Evolutionary conservation across 2,888 invertebrate genomes (phyloP), one percentile per base, ranked within the genome.

Genomic region (Phortica okadai): DNA sequence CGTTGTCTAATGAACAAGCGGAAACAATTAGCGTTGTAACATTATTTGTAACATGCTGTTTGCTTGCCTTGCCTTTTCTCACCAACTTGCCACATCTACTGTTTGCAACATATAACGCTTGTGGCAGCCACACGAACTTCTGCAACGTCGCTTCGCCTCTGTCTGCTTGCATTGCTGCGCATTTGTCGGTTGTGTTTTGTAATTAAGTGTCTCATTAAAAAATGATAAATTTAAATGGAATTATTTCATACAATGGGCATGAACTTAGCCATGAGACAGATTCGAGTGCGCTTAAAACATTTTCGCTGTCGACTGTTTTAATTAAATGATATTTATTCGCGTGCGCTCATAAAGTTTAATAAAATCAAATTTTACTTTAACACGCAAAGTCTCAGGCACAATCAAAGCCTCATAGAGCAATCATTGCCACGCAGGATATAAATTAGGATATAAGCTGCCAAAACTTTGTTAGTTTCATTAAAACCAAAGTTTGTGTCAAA

Each of bases 121-220:
- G 25, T 62, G 62, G 62, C 62, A 62, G 25, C 21, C 25, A 59
- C 25, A 59, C 59, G 25, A 33, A 33, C 33, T 33, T 33, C 33
- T 33, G 62, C 62, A 16, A 62, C 59, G 16, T 6, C 33, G 2
- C 8, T 16, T 5, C 3, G 59, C 6, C 45, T 16, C 45, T 14
- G 10, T 21, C 21, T 21, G n/a, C 45, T 44, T n/a, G 69, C 25
- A 8, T 14, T 69, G 42, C 45, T 44, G 44, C 3, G 16, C 21
- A 11, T 44, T 42, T 10, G 7, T 69, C 6, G 25, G 16, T 54
- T 56, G 56, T 72, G 54, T 72, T 70, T 33, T 73, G 81, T 81
- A 85, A 85, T 85, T 88, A 85, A 85, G 85, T 88, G 85, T 85
- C 85, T 85, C 87, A 85, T 85, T 85, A 85, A 85, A 85, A 85